Conservation (phyloP, 2,113 vertebrate species). For the Tylochromis polylepis region DNA sequence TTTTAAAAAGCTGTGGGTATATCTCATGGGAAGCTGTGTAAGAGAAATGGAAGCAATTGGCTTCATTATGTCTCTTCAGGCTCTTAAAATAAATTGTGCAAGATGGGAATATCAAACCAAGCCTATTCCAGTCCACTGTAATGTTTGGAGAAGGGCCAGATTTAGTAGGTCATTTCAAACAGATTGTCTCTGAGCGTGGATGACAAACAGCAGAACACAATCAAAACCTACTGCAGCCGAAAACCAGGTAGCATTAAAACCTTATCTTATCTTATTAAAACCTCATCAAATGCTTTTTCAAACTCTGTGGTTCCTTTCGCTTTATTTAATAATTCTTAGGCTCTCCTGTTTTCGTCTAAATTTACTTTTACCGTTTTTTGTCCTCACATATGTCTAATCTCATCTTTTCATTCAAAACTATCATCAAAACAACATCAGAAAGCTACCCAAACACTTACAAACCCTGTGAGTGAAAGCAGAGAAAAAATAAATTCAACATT, state of each 20-base stretch:
- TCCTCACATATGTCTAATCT: neutral
- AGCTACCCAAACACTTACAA: neutral
- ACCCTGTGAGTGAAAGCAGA: neutral
- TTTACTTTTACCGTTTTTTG: neutral
- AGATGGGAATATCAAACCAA: constrained; percentile 35
- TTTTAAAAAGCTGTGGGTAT: neutral
- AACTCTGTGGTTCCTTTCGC: neutral
- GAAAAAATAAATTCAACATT: constrained; percentile 17
- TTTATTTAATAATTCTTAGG: neutral
- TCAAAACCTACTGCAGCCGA: neutral
- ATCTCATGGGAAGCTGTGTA: neutral
- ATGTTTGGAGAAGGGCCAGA: neutral
- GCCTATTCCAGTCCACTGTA: neutral
- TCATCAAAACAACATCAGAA: neutral
- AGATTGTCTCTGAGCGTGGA: neutral
- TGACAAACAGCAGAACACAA: neutral
- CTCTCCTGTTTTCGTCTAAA: neutral
- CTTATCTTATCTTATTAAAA: neutral
- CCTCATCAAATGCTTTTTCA: neutral
- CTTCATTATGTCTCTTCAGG: constrained; percentile 25
- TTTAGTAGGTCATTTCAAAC: neutral
- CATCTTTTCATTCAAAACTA: neutral
- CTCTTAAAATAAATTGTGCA: constrained; percentile 27
- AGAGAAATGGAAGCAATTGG: constrained; percentile 13
- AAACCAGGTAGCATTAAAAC: neutral